Conservation (phyloP, 2,113 vertebrate species). For the Psittacula cyanocephala region DNA sequence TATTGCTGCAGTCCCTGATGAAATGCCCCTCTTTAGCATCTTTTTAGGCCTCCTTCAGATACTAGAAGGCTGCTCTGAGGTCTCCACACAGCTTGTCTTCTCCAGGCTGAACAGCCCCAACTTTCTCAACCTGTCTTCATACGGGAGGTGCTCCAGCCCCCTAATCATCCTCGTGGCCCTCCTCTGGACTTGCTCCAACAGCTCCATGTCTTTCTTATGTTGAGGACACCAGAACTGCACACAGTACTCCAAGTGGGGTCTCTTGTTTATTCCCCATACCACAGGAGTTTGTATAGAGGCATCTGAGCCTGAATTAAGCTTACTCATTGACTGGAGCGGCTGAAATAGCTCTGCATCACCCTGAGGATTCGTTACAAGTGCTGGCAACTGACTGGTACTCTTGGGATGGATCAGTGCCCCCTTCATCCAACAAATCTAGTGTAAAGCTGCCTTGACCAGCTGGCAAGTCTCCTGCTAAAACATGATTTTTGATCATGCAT, state of each 20-base stretch:
- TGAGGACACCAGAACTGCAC: not conserved
- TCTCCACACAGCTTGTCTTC: not conserved
- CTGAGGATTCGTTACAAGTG: not conserved
- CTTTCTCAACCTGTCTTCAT: not conserved
- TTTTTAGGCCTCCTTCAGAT: not conserved
- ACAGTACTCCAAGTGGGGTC: not conserved
- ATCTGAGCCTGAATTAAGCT: not conserved
- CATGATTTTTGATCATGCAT: not conserved
- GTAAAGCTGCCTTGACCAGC: not conserved
- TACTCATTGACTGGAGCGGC: not conserved
- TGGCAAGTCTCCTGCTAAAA: not conserved
- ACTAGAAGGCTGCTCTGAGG: not conserved
- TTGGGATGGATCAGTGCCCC: not conserved
- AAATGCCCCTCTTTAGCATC: no score
- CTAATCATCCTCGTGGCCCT: not conserved
- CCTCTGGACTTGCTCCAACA: not conserved
- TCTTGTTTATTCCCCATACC: not conserved
- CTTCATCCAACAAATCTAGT: not conserved
- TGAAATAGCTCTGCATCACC: not conserved
- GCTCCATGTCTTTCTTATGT: not conserved
- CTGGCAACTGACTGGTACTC: not conserved
- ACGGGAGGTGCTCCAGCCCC: not conserved
- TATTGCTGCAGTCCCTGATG: no score
- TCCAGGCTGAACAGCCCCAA: not conserved
- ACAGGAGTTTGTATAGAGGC: not conserved